Base-by-base conservation (phyloP, 2,888 invertebrate species). In the Tetropium fuscum region DNA sequence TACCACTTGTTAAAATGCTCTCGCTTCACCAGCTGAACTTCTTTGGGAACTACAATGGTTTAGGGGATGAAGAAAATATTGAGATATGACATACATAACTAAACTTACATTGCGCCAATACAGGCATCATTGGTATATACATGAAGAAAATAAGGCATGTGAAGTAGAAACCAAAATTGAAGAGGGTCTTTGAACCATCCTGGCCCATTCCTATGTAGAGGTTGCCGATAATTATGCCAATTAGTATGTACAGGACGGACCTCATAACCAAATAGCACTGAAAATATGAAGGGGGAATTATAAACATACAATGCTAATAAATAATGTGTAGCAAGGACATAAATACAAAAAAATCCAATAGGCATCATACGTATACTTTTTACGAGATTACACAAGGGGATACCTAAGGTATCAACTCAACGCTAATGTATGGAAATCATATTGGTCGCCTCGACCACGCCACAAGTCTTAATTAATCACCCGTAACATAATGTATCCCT, bases 1-100 rank as follows among this genome's bases (percentile, higher is more conserved):
- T 94, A 94, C 94, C 94, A 94, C 43, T 91, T 87, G 79, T 94
- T 94, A 76, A 94, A 94, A 73, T 93, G 89, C 76, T 94, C 94
- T 43, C 92, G 83, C 77, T 93, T 93, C 6, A 94, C 80, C 11
- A 93, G 81, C 68, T 89, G 88, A 0, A 94, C 89, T 83, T 94
- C 92, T 36, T 83, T 84, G 11, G 94, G 94, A 86, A 92, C 94
- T 94, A 81, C 20, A 86, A 71, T 27, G 43, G 36, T 16, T n/a
- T 5, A 16, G 10, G 45, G 51, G 18, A 41, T 43, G 66, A n/a
- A 40, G 1, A 25, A 11, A 40, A 4, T 51, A 8, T 2, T 13
- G 18, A 5, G 19, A 19, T 8, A 38, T 1, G 27, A 41, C n/a
- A 41, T 2, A 13, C 15, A 13, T 13, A 19, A 30, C 3, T 6